Evolutionary conservation across 23 tunicate species (phyloP).

Genomic region (Halocynthia aurantium): DNA sequence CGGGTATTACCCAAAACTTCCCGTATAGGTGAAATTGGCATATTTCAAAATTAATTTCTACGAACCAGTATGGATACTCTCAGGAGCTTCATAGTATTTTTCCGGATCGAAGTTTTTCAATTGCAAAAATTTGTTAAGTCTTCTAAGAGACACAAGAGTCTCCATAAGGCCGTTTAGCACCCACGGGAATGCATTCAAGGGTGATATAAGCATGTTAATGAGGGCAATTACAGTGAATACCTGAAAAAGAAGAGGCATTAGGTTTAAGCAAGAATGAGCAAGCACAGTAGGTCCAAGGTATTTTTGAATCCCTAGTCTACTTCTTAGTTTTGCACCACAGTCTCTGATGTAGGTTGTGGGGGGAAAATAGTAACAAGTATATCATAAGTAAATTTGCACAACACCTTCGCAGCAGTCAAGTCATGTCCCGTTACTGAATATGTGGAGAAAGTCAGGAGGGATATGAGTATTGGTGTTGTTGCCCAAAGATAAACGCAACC

Average conservation of each 20-base stretch:
- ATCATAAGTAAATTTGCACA: not conserved
- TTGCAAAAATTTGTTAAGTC: conserved; percentile 45
- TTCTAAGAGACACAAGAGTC: conserved; percentile 62
- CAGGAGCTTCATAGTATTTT: conserved; percentile 38
- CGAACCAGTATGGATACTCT: not conserved
- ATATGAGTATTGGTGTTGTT: conserved; percentile 85
- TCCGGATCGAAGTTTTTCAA: conserved; percentile 39
- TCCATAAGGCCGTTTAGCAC: conserved; percentile 96
- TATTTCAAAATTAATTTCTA: not conserved
- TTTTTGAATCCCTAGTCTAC: too few species aligned
- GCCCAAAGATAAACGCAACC: conserved; percentile 99
- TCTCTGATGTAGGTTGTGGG: not conserved
- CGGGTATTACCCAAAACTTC: not conserved
- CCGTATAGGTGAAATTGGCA: not conserved
- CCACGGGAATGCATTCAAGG: conserved; percentile 98
- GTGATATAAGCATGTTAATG: conserved; percentile 93
- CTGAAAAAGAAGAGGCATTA: conserved; percentile 25
- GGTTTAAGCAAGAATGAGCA: too few species aligned
- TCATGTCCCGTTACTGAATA: conserved; percentile 63
- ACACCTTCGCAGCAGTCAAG: conserved; percentile 84
- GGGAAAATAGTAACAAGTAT: not conserved
- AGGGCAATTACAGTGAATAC: conserved; percentile 91
- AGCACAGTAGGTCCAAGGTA: too few species aligned
- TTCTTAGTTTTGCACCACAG: too few species aligned
- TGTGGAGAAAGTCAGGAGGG: conserved; percentile 76